A percentile compares a stretch with the other conserved stretches of the same genome.
Evolutionary conservation across 2,797 vertebrate genomes (phyloP).

Genomic region (Enteromius argenteus): DNA sequence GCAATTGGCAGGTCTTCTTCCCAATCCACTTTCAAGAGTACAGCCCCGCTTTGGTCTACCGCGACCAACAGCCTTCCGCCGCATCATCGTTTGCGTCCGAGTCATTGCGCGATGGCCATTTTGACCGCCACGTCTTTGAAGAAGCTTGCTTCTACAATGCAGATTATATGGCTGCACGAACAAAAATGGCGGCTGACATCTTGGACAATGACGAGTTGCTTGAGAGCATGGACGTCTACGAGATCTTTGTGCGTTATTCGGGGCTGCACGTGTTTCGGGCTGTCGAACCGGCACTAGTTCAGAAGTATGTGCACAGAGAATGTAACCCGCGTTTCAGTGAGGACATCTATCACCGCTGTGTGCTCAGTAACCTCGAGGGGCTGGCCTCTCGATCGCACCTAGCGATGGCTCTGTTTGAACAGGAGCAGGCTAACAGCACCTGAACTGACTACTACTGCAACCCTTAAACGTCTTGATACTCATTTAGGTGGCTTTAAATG

Average conservation of each 20-base stretch:
- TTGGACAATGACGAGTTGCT: slow-evolving; percentile 91
- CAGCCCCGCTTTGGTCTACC: slow-evolving; percentile 85
- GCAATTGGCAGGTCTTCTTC: slow-evolving; percentile 97
- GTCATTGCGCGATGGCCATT: slow-evolving; percentile 85
- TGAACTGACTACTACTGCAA: slow-evolving; percentile 57
- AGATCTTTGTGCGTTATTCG: slow-evolving; percentile 94
- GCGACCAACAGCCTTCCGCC: slow-evolving; percentile 83
- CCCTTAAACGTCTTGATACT: slow-evolving; percentile 27
- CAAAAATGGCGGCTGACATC: slow-evolving; percentile 89
- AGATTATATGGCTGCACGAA: slow-evolving; percentile 93
- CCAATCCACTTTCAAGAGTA: slow-evolving; percentile 97
- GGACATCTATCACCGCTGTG: slow-evolving; percentile 94
- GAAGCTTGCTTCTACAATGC: slow-evolving; percentile 99
- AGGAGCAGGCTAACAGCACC: slow-evolving; percentile 97
- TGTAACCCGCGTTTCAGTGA: slow-evolving; percentile 94
- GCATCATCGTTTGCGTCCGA: slow-evolving; percentile 83
- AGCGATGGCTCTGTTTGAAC: slow-evolving; percentile 93
- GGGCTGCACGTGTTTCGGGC: slow-evolving; percentile 95
- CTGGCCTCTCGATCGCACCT: slow-evolving; percentile 91
- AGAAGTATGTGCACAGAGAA: slow-evolving; percentile 86
- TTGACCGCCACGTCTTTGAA: slow-evolving; percentile 90
- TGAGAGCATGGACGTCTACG: slow-evolving; percentile 93
- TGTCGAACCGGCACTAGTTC: slow-evolving; percentile 92
- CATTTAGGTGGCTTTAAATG: slow-evolving; percentile 46
- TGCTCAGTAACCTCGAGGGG: slow-evolving; percentile 93